Evolutionary conservation across 2,797 vertebrate genomes (phyloP), one percentile per base, ranked within the genome.

Genomic region (Labroides dimidiatus): DNA sequence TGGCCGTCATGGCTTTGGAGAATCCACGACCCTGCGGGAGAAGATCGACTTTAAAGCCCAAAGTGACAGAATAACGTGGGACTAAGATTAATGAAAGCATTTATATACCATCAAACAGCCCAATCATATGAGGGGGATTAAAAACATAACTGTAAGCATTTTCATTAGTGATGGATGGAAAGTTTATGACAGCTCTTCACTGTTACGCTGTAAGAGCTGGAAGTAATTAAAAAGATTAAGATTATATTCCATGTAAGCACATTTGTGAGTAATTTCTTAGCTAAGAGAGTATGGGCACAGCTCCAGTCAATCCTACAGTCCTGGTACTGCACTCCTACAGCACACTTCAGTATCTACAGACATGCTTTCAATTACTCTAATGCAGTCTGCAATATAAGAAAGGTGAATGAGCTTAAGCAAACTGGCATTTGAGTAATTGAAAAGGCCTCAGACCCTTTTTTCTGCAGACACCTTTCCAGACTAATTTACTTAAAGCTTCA

Each of bases 1-100:
- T 94, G 36, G 96, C 94, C 0, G 97, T 98, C 97, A 99, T 99
- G 0, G 97, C 98, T 89, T 90, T 96, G 88, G 96, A 95, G 85
- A 99, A 96, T 47, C 97, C 96, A 27, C 86, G 93, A 62, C 98
- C 98, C 98, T 99, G 82, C 27, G 59, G n/a, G 23, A 27, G n/a
- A 52, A 72, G 30, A 85, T 19, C 0, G 4, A 57, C 48, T 6
- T 49, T 57, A 53, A 57, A 23, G 45, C 20, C 80, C 11, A 65
- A 42, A 70, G 58, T 43, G 30, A 72, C 10, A 61, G 14, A 69
- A 52, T 16, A n/a, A 43, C 43, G 59, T 5, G 10, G 47, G 12
- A 39, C 30, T 52, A 23, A 9, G 47, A 62, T 72, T 37, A 68
- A 75, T 74, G 49, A 62, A 20, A 20, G 24, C 50, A 13, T 67